Evolutionary conservation across 2,113 vertebrate genomes (phyloP), one percentile per base, ranked within the genome.

Genomic region (Xenopus borealis): DNA sequence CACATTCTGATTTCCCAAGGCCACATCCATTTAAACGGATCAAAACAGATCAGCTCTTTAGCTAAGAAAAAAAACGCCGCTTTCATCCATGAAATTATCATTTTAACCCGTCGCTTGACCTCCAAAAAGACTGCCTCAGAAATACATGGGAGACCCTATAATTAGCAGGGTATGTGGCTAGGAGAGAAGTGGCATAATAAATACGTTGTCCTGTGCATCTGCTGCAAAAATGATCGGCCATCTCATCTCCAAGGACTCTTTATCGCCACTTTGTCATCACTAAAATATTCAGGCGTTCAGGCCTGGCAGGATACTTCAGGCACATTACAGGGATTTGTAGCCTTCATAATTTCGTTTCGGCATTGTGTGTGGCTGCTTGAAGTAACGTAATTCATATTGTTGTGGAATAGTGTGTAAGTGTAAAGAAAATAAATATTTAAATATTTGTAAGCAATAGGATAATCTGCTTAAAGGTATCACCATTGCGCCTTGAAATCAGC

Each of bases 1-100:
- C 11, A 50, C 47, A 50, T 50, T 50, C 4, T 50, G 47, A 13
- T 58, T 62, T 55, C 58, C 47, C 47, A 50, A 62, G 65, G 45
- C 66, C 46, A 75, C 46, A 69, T 68, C 47, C 47, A 77, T 67
- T 64, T 62, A 45, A 76, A 76, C 55, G 58, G 66, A 76, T 62
- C 58, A 76, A n/a, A n/a, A 64, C 61, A 70, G 59, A 75, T 69
- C 72, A 75, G 65, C 45, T 75, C 66, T 77, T 70, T 70, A 77
- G 63, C 66, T 75, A 13, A 69, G 61, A 1, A 27, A 77, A 27
- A 57, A 55, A 16, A 12, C 63, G 66, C 69, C 74, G 61, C 66
- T 70, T 77, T 77, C 74, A 77, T 77, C 66, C 74, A 70, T 70
- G 59, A 77, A 70, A 77, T 77, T 64, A 77, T 77, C 67, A 77